Evolutionary conservation across 2,113 vertebrate genomes (phyloP), one percentile per base, ranked within the genome.

Genomic region (Cepphus grylle): DNA sequence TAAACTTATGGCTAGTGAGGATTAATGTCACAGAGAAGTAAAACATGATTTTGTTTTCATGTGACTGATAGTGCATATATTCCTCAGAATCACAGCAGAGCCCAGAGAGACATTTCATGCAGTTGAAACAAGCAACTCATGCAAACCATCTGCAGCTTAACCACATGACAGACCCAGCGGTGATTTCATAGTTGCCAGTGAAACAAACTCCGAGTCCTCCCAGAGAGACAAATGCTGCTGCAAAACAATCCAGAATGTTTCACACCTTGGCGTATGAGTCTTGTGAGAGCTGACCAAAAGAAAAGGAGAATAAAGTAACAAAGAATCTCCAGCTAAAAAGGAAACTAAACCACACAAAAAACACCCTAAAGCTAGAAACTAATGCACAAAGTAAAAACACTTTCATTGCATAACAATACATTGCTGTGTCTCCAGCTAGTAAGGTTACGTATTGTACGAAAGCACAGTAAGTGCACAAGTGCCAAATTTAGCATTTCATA

Each of bases 141-240:
- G 96, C 90, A 96, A 95, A 92, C 94, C 97, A 97, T 97, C 97
- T 97, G 96, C 95, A 97, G 91, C 80, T 84, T 94, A 97, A 95
- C 77, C 97, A 95, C 96, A 97, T 49, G 90, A 94, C 97, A 97
- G 91, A 97, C 90, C 93, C 97, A 97, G 93, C 56, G 94, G 96
- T 97, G 96, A 96, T 97, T 97, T 98, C 96, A 95, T n/a, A 96
- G 93, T 89, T 97, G 97, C 96, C 97, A 96, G 91, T 86, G 96
- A 97, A 98, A 94, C 93, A 97, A 96, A 94, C 94, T 82, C 96
- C 4, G 25, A 84, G 88, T 83, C 92, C 72, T 97, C 93, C 94
- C 96, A 88, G 96, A 88, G 96, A 97, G 93, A 96, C 81, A 95
- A 97, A 93, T 49, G 71, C 55, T 93, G 80, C 95, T 82, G 94